Percentiles rank a stretch among this genome's conserved stretches.
Conservation (phyloP, 1,140 invertebrate species). For the honey bee (Apis mellifera) region Amel_HAv3.1 CM009934.2:10557501-10558000, state of each 20-base stretch:
- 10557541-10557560: too few relatives aligned
- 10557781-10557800: slow-evolving; percentile 61
- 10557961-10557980: too few relatives aligned
- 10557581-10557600: too few relatives aligned
- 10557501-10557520: too few relatives aligned
- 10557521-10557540: neutral
- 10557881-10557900: slow-evolving; percentile 65
- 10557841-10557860: slow-evolving; percentile 59
- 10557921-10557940: slow-evolving; percentile 27
- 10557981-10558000: neutral
- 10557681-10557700: slow-evolving; percentile 65
- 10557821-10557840: slow-evolving; percentile 66
- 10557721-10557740: slow-evolving; percentile 70
- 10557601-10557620: too few relatives aligned
- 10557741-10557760: slow-evolving; percentile 77
- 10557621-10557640: neutral
- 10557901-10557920: slow-evolving; percentile 28
- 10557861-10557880: slow-evolving; percentile 64
- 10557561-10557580: neutral
- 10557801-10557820: slow-evolving; percentile 62
- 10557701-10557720: slow-evolving; percentile 67
- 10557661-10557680: slow-evolving; percentile 29
- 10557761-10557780: slow-evolving; percentile 71
- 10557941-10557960: neutral
- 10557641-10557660: slow-evolving; percentile 43